Evolutionary conservation across 2,797 vertebrate species (phyloP).

Genomic region (Enteromius trimaculatus): DNA sequence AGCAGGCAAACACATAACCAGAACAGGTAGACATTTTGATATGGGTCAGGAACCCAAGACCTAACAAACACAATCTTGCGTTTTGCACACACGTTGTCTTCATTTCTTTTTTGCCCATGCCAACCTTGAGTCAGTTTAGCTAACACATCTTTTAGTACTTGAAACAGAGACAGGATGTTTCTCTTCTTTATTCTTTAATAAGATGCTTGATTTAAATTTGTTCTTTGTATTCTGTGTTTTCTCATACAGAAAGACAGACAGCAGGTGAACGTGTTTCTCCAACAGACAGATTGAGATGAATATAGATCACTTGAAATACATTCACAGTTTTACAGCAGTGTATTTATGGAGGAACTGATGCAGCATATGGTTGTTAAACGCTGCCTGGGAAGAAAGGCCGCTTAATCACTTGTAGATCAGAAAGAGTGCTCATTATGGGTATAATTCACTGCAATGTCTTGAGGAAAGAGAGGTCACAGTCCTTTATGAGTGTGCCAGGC

Average conservation of each 20-base stretch:
- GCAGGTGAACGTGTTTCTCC: slow-evolving; percentile 9
- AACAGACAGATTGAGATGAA: slow-evolving; percentile 36
- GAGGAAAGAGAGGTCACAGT: neutral
- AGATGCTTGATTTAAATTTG: neutral
- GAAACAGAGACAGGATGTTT: neutral
- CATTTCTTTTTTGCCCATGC: neutral
- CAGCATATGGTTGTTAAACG: slow-evolving; percentile 18
- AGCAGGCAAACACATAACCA: neutral
- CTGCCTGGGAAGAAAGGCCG: neutral
- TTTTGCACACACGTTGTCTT: neutral
- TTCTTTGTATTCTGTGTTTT: slow-evolving; percentile 20
- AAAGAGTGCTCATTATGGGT: slow-evolving; percentile 12
- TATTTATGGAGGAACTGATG: slow-evolving; percentile 1
- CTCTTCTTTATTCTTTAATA: neutral
- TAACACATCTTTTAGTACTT: neutral
- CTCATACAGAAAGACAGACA: neutral
- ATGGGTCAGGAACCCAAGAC: neutral
- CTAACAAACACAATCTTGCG: neutral
- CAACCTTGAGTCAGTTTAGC: neutral
- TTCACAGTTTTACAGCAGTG: slow-evolving; percentile 11
- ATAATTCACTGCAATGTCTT: slow-evolving; percentile 30
- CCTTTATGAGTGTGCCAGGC: neutral
- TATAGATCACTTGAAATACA: slow-evolving; percentile 22
- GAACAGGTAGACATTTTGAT: neutral
- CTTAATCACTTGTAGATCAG: slow-evolving; percentile 26